Evolutionary conservation across 2,113 vertebrate species (phyloP).

Genomic region (Odontesthes bonariensis): DNA sequence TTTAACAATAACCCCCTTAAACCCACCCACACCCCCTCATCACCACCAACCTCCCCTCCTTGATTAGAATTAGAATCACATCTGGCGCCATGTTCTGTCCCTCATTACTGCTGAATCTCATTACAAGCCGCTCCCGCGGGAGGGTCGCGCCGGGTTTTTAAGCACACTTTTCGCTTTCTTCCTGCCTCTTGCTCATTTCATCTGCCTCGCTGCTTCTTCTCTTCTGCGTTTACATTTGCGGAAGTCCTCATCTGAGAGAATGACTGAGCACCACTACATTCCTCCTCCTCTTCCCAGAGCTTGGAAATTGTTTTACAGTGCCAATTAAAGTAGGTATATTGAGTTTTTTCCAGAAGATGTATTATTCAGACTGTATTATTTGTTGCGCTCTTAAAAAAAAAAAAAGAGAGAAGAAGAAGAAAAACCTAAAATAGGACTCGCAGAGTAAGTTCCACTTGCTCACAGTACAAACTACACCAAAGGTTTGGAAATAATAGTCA

Average conservation of each 20-base stretch:
- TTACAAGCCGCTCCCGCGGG: slow-evolving; percentile 76
- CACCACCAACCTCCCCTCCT: slow-evolving; percentile 58
- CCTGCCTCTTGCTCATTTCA: slow-evolving; percentile 75
- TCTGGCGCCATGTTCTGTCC: slow-evolving; percentile 81
- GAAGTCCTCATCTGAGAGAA: slow-evolving; percentile 82
- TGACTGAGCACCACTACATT: slow-evolving; percentile 69
- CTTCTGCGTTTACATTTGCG: slow-evolving; percentile 78
- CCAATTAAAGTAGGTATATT: slow-evolving; percentile 82
- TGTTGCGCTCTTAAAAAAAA: slow-evolving; percentile 65
- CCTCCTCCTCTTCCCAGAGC: slow-evolving; percentile 53
- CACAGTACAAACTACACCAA: slow-evolving; percentile 76
- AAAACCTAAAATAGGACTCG: slow-evolving; percentile 72
- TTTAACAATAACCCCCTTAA: slow-evolving; percentile 82
- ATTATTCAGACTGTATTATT: slow-evolving; percentile 81
- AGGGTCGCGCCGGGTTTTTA: slow-evolving; percentile 72
- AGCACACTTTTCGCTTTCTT: slow-evolving; percentile 77
- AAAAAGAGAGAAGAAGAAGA: slow-evolving; percentile 19
- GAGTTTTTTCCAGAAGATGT: slow-evolving; percentile 73
- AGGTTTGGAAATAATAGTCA: slow-evolving; percentile 68
- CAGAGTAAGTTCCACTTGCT: slow-evolving; percentile 73
- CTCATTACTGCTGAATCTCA: slow-evolving; percentile 86
- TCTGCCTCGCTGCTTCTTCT: slow-evolving; percentile 69
- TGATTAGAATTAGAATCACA: slow-evolving; percentile 86
- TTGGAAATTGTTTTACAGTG: slow-evolving; percentile 81
- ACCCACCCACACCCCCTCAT: slow-evolving; percentile 4